Percentiles rank a stretch among this genome's conserved stretches.
phyloP scores from a whole-genome alignment of 2,113 vertebrate genomes.

The Chrysochloris asiatica region DNA sequence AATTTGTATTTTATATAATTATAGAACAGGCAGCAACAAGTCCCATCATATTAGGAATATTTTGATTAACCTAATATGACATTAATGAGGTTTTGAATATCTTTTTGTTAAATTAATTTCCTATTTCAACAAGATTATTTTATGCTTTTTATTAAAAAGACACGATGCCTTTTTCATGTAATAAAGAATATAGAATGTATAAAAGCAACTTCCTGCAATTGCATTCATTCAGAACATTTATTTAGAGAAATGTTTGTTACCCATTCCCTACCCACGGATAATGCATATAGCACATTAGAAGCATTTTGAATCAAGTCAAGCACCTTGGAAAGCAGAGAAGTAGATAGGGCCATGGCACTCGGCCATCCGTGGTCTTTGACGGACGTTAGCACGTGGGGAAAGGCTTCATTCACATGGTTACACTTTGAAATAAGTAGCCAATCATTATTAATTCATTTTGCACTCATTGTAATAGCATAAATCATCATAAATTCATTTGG shows the following conservation, averaged over 20 bases:
- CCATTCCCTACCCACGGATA: constrained; percentile 32
- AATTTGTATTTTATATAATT: constrained; percentile 53
- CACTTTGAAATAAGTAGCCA: constrained; percentile 80
- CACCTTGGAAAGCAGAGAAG: constrained; percentile 3
- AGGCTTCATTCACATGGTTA: constrained; percentile 76
- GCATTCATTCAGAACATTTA: background rate
- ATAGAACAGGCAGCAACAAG: background rate
- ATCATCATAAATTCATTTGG: constrained; percentile 80
- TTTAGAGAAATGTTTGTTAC: constrained; percentile 43
- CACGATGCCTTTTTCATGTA: constrained; percentile 21
- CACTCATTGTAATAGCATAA: constrained; percentile 80
- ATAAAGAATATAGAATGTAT: background rate
- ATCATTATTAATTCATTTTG: constrained; percentile 85
- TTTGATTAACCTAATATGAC: constrained; percentile 43
- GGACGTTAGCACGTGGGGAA: constrained; percentile 67
- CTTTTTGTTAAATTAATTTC: constrained; percentile 28
- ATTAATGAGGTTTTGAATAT: constrained; percentile 38
- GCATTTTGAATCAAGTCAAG: constrained; percentile 53
- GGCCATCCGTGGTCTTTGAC: constrained; percentile 58
- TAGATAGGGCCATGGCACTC: constrained; percentile 41
- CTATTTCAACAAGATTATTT: constrained; percentile 13
- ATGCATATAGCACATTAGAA: background rate
- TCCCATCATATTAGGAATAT: constrained; percentile 23
- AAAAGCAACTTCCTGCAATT: constrained; percentile 36
- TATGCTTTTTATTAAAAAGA: constrained; percentile 33